Conservation (phyloP, 1,140 invertebrate species). For the Dendroctonus ponderosae region DNA sequence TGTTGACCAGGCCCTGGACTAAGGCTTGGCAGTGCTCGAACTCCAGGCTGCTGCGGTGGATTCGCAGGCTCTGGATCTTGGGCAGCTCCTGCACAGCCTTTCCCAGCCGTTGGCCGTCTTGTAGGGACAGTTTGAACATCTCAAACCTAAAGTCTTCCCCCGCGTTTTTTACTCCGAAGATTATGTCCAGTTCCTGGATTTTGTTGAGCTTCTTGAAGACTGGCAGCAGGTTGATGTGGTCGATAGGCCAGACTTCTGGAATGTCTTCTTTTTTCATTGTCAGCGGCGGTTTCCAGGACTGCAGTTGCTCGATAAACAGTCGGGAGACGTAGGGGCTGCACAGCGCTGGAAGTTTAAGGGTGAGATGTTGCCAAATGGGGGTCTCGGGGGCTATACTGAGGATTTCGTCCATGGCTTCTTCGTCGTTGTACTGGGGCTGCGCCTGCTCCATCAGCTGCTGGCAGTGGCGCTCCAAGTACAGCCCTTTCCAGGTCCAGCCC, state of each 20-base stretch:
- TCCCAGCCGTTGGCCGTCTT: slow-evolving; percentile 42
- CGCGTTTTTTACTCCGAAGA: slow-evolving; percentile 43
- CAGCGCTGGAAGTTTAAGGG: slow-evolving; percentile 16
- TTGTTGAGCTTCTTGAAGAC: slow-evolving; percentile 40
- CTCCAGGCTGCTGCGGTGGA: slow-evolving; percentile 44
- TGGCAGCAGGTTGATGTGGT: slow-evolving; percentile 47
- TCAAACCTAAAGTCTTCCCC: slow-evolving; percentile 43
- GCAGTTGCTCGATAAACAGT: slow-evolving; percentile 45
- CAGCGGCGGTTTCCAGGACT: slow-evolving; percentile 45
- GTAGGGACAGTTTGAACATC: slow-evolving; percentile 45
- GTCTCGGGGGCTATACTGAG: slow-evolving; percentile 12
- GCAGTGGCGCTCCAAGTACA: slow-evolving; percentile 47
- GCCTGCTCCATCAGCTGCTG: slow-evolving; percentile 46
- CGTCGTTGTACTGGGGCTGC: slow-evolving; percentile 47
- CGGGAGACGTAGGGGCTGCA: slow-evolving; percentile 42
- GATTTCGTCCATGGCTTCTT: slow-evolving; percentile 45
- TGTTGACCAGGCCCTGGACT: slow-evolving; percentile 39
- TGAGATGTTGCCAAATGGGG: background rate
- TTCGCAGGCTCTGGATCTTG: slow-evolving; percentile 40
- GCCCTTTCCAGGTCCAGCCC: slow-evolving; percentile 47
- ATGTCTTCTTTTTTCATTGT: slow-evolving; percentile 44
- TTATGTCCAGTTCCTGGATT: slow-evolving; percentile 43
- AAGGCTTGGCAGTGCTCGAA: slow-evolving; percentile 44
- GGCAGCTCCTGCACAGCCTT: slow-evolving; percentile 42
- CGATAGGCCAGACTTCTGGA: slow-evolving; percentile 44